Percentiles rank a stretch among this genome's conserved stretches.
Conservation (phyloP, 37 sponge, comb jelly and placozoan genomes). For the Ephydatia muelleri region DNA sequence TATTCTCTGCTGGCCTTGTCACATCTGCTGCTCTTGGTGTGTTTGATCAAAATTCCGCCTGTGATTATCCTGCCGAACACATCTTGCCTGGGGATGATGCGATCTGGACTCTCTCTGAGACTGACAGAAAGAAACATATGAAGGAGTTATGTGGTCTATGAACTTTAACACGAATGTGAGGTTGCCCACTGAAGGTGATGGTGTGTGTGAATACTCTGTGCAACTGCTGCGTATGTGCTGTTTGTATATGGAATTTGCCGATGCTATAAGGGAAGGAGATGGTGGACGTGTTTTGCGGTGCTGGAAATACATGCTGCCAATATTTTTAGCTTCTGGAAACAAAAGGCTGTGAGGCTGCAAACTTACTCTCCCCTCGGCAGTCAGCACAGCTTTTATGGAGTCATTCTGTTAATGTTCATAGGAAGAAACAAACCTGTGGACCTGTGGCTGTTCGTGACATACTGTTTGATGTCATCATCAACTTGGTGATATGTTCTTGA, state of each 20-base stretch:
- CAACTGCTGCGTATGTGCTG: conserved; percentile 27
- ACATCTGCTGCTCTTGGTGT: conserved; percentile 18
- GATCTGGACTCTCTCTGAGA: background rate
- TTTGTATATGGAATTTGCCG: conserved; percentile 29
- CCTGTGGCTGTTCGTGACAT: background rate
- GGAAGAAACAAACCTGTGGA: conserved; percentile 53
- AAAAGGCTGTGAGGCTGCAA: conserved; percentile 25
- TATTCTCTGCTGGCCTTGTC: conserved; percentile 4
- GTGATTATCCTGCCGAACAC: conserved; percentile 15
- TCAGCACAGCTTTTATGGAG: conserved; percentile 46
- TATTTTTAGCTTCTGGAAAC: conserved; percentile 29
- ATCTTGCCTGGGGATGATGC: conserved; percentile 8
- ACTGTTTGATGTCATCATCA: conserved; percentile 19
- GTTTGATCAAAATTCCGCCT: conserved; percentile 2
- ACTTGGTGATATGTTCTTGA: background rate
- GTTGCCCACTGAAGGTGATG: conserved; percentile 4
- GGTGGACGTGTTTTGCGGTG: conserved; percentile 35
- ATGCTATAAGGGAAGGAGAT: conserved; percentile 61
- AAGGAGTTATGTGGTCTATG: background rate
- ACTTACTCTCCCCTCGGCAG: conserved; percentile 30
- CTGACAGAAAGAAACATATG: conserved; percentile 13
- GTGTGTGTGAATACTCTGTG: conserved; percentile 5
- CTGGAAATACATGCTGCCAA: conserved; percentile 55
- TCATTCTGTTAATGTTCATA: conserved; percentile 13
- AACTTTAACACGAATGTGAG: background rate